Percentiles rank a stretch among this genome's conserved stretches.
Evolutionary conservation across 2,797 vertebrate species (phyloP).

Genomic region (Cossypha dichroa): DNA sequence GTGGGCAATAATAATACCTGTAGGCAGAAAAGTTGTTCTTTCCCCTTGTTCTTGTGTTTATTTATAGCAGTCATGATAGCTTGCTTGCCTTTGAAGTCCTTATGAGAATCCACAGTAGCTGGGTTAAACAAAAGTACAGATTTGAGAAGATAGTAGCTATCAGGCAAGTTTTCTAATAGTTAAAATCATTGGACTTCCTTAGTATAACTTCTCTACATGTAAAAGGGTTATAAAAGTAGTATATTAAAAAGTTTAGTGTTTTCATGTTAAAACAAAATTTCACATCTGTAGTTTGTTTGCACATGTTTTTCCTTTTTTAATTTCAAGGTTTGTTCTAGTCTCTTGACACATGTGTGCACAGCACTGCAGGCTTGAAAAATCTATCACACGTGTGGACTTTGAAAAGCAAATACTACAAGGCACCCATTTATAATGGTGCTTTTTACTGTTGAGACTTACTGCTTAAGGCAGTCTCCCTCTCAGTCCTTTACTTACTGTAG

Average conservation of each 20-base stretch:
- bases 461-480: background rate
- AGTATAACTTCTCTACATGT: background rate
- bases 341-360: background rate
- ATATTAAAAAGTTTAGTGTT: background rate
- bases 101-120: background rate
- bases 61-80: background rate
- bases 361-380: slow-evolving; percentile 14
- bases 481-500: background rate
- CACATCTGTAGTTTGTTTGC: slow-evolving; percentile 42
- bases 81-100: background rate
- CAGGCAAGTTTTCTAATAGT: background rate
- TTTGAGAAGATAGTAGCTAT: background rate
- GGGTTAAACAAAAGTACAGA: background rate
- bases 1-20: background rate
- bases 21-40: background rate
- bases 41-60: background rate
- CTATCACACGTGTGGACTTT: background rate
- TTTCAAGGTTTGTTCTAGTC: slow-evolving; percentile 18
- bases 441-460: background rate
- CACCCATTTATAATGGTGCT: background rate
- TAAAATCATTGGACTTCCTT: background rate
- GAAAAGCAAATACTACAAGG: background rate
- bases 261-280: background rate
- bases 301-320: slow-evolving; percentile 24
- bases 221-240: slow-evolving; percentile 27